phyloP scores from a whole-genome alignment of 1,140 invertebrate species.

The Drosophila bifasciata region DNA sequence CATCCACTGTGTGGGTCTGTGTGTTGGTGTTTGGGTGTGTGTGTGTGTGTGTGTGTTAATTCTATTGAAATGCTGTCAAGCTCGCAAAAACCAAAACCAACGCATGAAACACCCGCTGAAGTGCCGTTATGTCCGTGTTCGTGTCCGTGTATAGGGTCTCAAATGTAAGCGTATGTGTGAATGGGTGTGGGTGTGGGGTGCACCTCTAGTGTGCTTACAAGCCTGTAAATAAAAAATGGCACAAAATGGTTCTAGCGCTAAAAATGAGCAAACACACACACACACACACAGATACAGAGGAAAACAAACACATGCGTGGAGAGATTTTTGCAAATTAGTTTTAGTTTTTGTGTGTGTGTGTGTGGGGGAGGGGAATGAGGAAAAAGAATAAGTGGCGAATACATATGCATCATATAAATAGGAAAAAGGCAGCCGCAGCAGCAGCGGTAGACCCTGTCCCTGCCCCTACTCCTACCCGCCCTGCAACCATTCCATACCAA shows the following conservation, averaged over 20 bases:
- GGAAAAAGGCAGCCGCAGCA: conserved; percentile 40
- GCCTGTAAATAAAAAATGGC: conserved; percentile 68
- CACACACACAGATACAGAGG: conserved; percentile 26
- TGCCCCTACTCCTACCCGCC: conserved; percentile 5
- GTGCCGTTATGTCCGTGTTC: conserved; percentile 28
- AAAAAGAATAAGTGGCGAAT: conserved; percentile 43
- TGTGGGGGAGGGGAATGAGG: not conserved
- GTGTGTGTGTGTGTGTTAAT: conserved; percentile 64
- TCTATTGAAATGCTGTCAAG: conserved; percentile 82
- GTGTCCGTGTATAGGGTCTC: conserved; percentile 14
- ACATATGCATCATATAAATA: conserved; percentile 58
- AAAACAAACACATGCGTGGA: conserved; percentile 61
- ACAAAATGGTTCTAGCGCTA: conserved; percentile 60
- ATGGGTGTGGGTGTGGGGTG: conserved; percentile 15
- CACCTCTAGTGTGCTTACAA: conserved; percentile 68
- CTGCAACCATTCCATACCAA: conserved; percentile 14
- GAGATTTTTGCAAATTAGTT: conserved; percentile 77
- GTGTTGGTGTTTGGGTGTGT: conserved; percentile 8
- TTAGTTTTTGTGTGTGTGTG: conserved; percentile 59
- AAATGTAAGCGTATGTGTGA: conserved; percentile 6
- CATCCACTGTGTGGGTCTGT: conserved; percentile 15
- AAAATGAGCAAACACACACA: conserved; percentile 72
- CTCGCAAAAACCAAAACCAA: conserved; percentile 75
- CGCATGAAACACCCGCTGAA: conserved; percentile 73
- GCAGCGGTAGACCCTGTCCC: not conserved